phyloP scores from a whole-genome alignment of 1,140 invertebrate genomes.

The Zaprionus ornatus region DNA sequence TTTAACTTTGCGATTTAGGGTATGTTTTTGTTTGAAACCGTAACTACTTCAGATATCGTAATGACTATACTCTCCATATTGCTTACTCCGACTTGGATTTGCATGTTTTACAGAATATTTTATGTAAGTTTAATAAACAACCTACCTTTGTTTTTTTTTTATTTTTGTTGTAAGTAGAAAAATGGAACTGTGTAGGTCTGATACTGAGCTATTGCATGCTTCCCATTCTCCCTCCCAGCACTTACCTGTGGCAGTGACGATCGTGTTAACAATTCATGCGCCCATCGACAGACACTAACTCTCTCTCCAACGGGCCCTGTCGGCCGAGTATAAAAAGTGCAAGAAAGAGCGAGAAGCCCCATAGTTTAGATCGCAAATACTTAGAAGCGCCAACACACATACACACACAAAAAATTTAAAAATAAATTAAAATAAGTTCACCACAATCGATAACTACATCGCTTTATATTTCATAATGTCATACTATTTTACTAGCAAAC shows the following conservation, averaged over 20 bases:
- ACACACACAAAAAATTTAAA: too few species aligned
- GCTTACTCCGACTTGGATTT: neutral
- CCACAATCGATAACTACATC: too few species aligned
- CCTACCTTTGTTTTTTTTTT: neutral
- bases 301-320: too few species aligned
- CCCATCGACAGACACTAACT: constrained; percentile 43
- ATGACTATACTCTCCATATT: too few species aligned
- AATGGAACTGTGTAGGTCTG: neutral
- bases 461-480: too few species aligned
- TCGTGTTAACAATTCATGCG: constrained; percentile 50
- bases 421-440: too few species aligned
- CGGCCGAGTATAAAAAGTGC: constrained; percentile 1
- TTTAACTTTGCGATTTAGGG: too few species aligned
- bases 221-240: neutral
- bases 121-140: neutral
- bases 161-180: neutral
- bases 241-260: constrained; percentile 35
- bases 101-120: neutral
- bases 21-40: too few species aligned
- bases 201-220: neutral
- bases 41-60: too few species aligned
- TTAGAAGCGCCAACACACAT: neutral
- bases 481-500: too few species aligned
- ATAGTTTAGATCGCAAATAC: neutral
- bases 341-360: neutral